A percentile compares a stretch with the other conserved stretches of the same genome.
phyloP scores from a whole-genome alignment of 2,888 invertebrate genomes.

The Dynastes maya region DNA sequence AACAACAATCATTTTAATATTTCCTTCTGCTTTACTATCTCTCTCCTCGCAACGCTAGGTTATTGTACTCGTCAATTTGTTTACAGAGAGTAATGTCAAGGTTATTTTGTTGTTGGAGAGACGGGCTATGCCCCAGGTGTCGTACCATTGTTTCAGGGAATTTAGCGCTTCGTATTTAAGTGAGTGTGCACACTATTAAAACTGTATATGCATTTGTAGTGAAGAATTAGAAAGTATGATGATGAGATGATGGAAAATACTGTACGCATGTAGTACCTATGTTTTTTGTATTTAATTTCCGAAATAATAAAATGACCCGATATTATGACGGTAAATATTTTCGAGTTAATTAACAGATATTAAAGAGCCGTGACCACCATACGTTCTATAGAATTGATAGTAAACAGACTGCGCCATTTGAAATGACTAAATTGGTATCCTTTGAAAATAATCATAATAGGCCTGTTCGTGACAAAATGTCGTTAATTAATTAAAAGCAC shows the following conservation, averaged over 20 bases:
- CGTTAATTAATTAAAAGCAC: no score
- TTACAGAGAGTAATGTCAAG: slow-evolving; percentile 48
- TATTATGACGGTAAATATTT: no score
- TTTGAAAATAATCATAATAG: no score
- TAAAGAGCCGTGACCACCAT: no score
- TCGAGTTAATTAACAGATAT: no score
- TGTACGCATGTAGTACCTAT: not conserved
- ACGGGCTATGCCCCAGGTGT: slow-evolving; percentile 42
- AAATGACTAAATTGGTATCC: no score
- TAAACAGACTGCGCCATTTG: no score
- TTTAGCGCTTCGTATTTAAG: slow-evolving; percentile 38
- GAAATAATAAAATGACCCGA: not conserved
- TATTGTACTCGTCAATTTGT: slow-evolving; percentile 47
- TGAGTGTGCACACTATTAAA: slow-evolving; percentile 17
- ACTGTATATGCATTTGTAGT: not conserved
- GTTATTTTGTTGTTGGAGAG: slow-evolving; percentile 45
- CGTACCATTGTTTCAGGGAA: slow-evolving; percentile 30
- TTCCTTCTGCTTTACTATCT: slow-evolving; percentile 33
- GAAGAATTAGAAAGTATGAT: slow-evolving; percentile 27
- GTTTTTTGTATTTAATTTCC: not conserved
- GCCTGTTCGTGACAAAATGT: no score
- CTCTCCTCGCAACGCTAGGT: slow-evolving; percentile 39
- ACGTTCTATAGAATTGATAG: no score
- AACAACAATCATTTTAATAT: slow-evolving; percentile 37
- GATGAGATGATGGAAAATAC: slow-evolving; percentile 4